Evolutionary conservation across 23 tunicate species (phyloP).

Genomic region (Ascidia mentula): DNA sequence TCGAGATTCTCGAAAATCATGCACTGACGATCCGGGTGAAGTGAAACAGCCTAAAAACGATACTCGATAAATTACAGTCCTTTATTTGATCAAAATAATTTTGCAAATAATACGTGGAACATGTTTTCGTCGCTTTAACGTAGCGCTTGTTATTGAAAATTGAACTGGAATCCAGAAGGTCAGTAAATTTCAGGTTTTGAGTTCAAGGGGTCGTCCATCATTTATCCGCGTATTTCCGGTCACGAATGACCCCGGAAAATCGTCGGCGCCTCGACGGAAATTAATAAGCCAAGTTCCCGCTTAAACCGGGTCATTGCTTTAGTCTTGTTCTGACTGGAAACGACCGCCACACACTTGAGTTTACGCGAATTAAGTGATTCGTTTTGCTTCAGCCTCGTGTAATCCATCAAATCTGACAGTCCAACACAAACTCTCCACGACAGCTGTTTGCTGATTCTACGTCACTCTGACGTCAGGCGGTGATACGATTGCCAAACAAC

Average conservation of each 20-base stretch:
- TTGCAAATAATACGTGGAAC: too few relatives aligned
- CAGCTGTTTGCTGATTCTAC: slow-evolving; percentile 9
- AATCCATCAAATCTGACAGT: neutral
- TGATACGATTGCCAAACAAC: neutral
- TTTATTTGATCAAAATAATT: too few relatives aligned
- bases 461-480: neutral
- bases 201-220: neutral
- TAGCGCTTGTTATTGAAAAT: too few relatives aligned
- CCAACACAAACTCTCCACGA: neutral
- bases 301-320: neutral
- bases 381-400: neutral
- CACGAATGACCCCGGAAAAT: neutral
- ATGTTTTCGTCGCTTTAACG: too few relatives aligned
- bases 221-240: neutral
- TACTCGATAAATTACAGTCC: neutral
- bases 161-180: too few relatives aligned
- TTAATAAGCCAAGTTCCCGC: neutral
- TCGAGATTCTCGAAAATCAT: slow-evolving; percentile 61
- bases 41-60: slow-evolving; percentile 46
- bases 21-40: slow-evolving; percentile 38
- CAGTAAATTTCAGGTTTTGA: too few relatives aligned
- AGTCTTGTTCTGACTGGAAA: neutral
- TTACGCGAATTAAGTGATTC: neutral
- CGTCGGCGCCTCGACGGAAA: neutral
- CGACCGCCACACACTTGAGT: neutral